These are phyloP conservation scores for Scaptomyza pallida DNA, from an alignment of 1,140 invertebrate genomes.

Conservation along the genomic window DNA sequence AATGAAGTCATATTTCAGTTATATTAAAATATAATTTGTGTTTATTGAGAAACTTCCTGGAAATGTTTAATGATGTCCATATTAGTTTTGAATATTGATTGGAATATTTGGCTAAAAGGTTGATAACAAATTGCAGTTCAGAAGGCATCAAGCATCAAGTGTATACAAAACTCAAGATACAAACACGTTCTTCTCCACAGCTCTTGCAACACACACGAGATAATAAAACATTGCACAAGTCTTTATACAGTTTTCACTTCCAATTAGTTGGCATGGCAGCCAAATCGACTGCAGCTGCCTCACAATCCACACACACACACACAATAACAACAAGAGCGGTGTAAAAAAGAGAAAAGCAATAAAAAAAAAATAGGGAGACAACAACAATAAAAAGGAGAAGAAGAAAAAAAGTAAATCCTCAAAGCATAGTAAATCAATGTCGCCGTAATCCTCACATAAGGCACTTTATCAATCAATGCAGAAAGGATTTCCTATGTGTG, in stretches of 20 bases:
- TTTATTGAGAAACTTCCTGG: neutral
- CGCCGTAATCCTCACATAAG: conserved; percentile 78
- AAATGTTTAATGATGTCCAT: neutral
- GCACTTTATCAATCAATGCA: conserved; percentile 83
- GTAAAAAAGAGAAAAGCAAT: neutral
- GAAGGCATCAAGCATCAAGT: too few species aligned
- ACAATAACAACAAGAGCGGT: neutral
- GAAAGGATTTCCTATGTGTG: conserved; percentile 76
- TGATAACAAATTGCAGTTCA: too few species aligned
- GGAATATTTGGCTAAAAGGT: too few species aligned
- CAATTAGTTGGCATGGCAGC: conserved; percentile 25
- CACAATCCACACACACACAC: neutral
- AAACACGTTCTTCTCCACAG: too few species aligned
- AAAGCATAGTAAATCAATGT: conserved; percentile 78
- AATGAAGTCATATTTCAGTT: neutral
- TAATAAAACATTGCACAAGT: conserved; percentile 10
- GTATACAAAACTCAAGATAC: too few species aligned
- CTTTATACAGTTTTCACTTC: conserved; percentile 10
- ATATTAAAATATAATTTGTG: neutral
- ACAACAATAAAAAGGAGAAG: neutral
- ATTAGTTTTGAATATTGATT: too few species aligned
- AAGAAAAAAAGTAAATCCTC: conserved; percentile 53
- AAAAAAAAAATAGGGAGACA: conserved; percentile 4
- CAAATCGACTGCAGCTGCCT: conserved; percentile 25
- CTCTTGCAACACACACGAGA: neutral